phyloP scores from a whole-genome alignment of 2,888 invertebrate genomes.

The Tipula unca region DNA sequence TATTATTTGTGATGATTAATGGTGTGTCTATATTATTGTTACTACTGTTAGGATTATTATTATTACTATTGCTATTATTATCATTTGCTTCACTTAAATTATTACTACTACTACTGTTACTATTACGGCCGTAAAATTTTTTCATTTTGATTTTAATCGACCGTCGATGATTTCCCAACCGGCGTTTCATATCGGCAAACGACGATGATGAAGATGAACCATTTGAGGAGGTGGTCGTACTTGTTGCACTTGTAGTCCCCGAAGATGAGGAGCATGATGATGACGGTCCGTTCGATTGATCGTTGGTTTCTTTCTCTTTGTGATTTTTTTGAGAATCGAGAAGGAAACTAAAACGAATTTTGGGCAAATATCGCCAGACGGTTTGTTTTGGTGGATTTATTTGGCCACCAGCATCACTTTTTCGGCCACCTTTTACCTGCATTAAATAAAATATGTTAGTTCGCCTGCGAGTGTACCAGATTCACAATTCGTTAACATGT shows the following conservation, averaged over 20 bases:
- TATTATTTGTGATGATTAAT: not conserved
- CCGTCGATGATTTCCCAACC: conserved; percentile 32
- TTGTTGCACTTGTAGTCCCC: not conserved
- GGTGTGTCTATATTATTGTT: not conserved
- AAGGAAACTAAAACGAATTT: conserved; percentile 31
- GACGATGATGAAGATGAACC: conserved; percentile 25
- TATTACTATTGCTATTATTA: not conserved
- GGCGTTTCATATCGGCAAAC: conserved; percentile 31
- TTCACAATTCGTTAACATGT: not conserved
- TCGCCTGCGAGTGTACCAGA: not conserved
- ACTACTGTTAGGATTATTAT: not conserved
- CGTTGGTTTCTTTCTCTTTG: not conserved
- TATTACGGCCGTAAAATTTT: conserved; percentile 29
- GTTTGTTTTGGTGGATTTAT: not conserved
- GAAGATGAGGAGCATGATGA: not conserved
- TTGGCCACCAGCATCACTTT: not conserved
- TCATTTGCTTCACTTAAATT: not conserved
- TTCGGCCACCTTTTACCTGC: not conserved
- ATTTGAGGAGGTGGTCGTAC: conserved; percentile 3
- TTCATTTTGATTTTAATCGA: conserved; percentile 33
- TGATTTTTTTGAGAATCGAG: conserved; percentile 25
- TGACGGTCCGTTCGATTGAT: not conserved
- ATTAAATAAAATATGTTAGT: not conserved
- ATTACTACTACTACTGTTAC: not conserved
- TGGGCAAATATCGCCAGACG: conserved; percentile 32